Evolutionary conservation across 2,797 vertebrate species (phyloP), one percentile per base, ranked within the genome.

Genomic region (Sebastes itinus): DNA sequence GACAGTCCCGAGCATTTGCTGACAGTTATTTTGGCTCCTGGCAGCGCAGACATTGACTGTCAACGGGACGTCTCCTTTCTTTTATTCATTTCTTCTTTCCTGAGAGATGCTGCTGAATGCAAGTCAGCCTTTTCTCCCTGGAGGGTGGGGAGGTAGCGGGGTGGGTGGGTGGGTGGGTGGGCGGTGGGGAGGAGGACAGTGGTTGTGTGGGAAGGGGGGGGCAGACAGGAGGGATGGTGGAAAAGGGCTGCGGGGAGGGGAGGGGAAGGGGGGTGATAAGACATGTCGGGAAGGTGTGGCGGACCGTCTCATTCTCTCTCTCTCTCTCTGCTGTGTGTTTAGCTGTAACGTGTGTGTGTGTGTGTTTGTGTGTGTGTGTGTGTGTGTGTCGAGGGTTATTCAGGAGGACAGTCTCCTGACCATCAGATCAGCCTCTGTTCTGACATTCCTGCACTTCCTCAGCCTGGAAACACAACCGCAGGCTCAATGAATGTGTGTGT

Each of bases 41-140:
- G 92, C 91, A 85, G 93, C 72, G 56, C 88, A 94, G 94, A 95
- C 94, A 92, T 92, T 87, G 93, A 93, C 93, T 95, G 95, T 94
- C 95, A 94, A 94, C 92, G 88, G 93, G 93, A 95, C 89, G 92
- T 94, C 94, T 95, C 92, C 92, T 95, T 95, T 95, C 92, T 95
- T 95, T 95, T 95, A 95, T 95, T 96, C 93, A 95, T 94, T 94
- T 94, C 87, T 85, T 92, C 85, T 91, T 91, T 89, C 88, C 89
- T 93, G 92, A 90, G 88, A 93, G 90, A 94, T 88, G 85, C 92
- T 92, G 87, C 93, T 94, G 94, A 95, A 96, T 93, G 92, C 93
- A 95, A 95, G 94, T 93, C 91, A 86, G 93, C 87, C 90, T 90
- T 94, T 93, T 88, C 91, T 89, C 93, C 89, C 88, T 89, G 89